phyloP scores from a whole-genome alignment of 2,797 vertebrate species.

The Gobio occitaniae region DNA sequence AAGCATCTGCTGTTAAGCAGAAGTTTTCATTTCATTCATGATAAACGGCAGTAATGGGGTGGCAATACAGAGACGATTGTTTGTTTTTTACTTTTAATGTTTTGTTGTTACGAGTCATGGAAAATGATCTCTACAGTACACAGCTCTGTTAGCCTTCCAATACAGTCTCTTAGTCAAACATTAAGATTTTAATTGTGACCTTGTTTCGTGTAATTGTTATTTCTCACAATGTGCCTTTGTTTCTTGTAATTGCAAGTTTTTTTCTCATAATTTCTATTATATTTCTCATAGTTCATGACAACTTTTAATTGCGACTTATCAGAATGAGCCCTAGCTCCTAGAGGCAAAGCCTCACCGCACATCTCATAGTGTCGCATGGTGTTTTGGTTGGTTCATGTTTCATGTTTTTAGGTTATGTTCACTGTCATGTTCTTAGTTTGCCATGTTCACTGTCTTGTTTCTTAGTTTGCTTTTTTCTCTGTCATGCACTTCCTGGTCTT shows the following conservation, averaged over 20 bases:
- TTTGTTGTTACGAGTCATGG: neutral
- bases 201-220: neutral
- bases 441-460: too few species aligned
- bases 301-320: neutral
- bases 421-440: too few species aligned
- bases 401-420: too few species aligned
- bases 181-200: neutral
- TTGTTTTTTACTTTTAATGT: neutral
- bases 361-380: too few species aligned
- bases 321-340: too few species aligned
- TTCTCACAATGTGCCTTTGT: conserved; percentile 2
- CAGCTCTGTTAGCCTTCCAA: neutral
- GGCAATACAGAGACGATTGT: neutral
- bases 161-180: neutral
- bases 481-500: too few species aligned
- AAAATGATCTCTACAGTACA: neutral
- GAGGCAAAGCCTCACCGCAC: too few species aligned
- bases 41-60: neutral
- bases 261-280: neutral
- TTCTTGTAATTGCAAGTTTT: neutral
- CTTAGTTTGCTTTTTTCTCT: too few species aligned
- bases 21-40: neutral
- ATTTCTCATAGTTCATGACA: neutral
- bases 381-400: too few species aligned
- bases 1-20: neutral